These are phyloP conservation scores for Coenonympha glycerion DNA, from an alignment of 2,888 invertebrate species.

Conservation along the genomic window DNA sequence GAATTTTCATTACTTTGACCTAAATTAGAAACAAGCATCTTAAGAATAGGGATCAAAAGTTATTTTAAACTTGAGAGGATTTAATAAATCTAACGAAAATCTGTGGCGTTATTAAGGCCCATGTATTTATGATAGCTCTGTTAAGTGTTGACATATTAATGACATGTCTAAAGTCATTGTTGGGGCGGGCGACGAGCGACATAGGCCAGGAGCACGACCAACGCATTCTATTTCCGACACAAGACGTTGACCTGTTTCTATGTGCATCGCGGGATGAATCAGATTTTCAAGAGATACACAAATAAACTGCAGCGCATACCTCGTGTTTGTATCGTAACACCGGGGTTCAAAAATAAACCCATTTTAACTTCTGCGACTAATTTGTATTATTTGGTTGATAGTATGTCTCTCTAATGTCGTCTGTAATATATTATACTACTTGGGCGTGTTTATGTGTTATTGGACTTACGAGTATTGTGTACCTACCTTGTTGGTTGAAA, in stretches of 20 bases:
- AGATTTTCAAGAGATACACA: constrained; percentile 32
- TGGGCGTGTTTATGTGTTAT: no score
- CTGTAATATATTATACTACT: neutral
- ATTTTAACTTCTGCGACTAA: constrained; percentile 1
- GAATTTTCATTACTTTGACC: no score
- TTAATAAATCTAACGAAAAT: neutral
- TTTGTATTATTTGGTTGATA: neutral
- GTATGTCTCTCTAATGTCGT: neutral
- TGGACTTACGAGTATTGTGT: no score
- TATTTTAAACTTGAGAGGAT: neutral
- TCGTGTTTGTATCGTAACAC: constrained; percentile 7
- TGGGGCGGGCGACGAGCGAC: constrained; percentile 62
- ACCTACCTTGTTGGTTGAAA: neutral
- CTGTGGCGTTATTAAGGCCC: neutral
- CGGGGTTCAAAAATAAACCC: constrained; percentile 2
- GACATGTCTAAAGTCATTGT: constrained; percentile 60
- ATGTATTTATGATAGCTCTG: constrained; percentile 55
- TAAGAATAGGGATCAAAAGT: neutral
- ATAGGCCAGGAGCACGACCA: constrained; percentile 55
- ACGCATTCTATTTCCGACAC: constrained; percentile 58
- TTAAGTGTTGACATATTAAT: constrained; percentile 69
- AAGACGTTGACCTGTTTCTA: constrained; percentile 66
- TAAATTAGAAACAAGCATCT: no score
- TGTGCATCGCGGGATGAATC: constrained; percentile 47
- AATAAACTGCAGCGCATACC: constrained; percentile 14